Conservation (phyloP, 2,888 invertebrate genomes). For the Cancer borealis region DNA sequence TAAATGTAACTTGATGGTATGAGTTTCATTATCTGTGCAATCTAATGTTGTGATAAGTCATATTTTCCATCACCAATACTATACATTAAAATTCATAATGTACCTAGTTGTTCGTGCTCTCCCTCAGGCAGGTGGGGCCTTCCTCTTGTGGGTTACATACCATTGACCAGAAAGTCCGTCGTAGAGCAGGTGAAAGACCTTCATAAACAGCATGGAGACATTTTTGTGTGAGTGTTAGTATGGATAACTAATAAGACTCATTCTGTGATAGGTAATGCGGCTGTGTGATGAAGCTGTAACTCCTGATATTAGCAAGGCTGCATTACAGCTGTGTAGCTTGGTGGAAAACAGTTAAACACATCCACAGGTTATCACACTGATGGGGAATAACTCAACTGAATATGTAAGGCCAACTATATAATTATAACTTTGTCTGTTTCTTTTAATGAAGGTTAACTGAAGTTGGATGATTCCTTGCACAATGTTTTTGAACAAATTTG, state of each 20-base stretch:
- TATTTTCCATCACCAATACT: not conserved
- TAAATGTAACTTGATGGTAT: not conserved
- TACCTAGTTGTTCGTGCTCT: not conserved
- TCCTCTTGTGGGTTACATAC: conserved; percentile 12
- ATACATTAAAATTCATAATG: not conserved
- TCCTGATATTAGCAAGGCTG: too few relatives aligned
- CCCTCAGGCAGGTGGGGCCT: conserved; percentile 27
- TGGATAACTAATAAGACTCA: not conserved
- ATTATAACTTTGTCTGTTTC: not conserved
- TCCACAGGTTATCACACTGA: not conserved
- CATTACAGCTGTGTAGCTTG: too few relatives aligned
- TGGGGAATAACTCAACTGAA: not conserved
- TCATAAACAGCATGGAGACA: not conserved
- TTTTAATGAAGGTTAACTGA: not conserved
- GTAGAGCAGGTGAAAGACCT: not conserved
- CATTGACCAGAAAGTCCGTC: not conserved
- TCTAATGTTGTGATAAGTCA: not conserved
- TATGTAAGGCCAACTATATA: not conserved
- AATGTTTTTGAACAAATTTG: not conserved
- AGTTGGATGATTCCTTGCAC: not conserved
- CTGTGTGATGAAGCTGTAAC: not conserved
- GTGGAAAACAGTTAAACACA: too few relatives aligned
- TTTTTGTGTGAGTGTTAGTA: not conserved
- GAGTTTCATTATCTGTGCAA: not conserved
- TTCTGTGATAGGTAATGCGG: not conserved